Conservation (phyloP, 2,888 invertebrate species). For the Linnaemya vulpina region DNA sequence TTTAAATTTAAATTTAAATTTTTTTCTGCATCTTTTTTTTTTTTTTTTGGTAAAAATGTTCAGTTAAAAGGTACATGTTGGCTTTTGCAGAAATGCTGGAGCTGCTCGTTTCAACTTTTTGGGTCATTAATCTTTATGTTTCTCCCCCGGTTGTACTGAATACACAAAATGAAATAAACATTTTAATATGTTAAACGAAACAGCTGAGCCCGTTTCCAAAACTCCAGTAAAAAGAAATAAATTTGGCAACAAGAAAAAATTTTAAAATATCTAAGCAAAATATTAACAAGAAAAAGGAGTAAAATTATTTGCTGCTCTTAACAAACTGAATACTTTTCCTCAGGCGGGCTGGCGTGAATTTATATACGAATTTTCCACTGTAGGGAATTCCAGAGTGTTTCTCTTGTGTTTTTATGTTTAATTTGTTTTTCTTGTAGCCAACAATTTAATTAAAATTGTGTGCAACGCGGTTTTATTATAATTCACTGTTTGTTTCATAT, state of each 20-base stretch:
- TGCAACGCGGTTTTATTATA: constrained; percentile 53
- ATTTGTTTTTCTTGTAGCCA: constrained; percentile 33
- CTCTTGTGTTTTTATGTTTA: constrained; percentile 25
- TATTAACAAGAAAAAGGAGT: constrained; percentile 68
- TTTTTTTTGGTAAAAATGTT: constrained; percentile 16
- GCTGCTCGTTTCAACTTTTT: constrained; percentile 47
- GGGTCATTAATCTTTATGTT: constrained; percentile 56
- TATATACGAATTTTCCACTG: constrained; percentile 19
- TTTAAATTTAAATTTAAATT: too few relatives aligned
- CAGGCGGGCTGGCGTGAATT: constrained; percentile 20
- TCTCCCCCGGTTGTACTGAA: constrained; percentile 15
- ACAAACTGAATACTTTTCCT: constrained; percentile 31
- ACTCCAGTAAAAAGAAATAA: background rate
- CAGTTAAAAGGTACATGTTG: constrained; percentile 52
- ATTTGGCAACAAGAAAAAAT: background rate
- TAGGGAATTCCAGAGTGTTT: constrained; percentile 33
- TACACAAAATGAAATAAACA: background rate
- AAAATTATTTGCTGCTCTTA: constrained; percentile 39
- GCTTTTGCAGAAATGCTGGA: constrained; percentile 43
- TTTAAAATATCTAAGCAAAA: constrained; percentile 10
- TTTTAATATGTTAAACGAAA: constrained; percentile 40
- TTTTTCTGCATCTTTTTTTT: constrained; percentile 25
- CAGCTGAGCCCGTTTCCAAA: constrained; percentile 37
- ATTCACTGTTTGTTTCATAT: constrained; percentile 51
- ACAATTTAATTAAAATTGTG: constrained; percentile 71